phyloP scores from a whole-genome alignment of 2,797 vertebrate species.

The Phoxinus dragarum region DNA sequence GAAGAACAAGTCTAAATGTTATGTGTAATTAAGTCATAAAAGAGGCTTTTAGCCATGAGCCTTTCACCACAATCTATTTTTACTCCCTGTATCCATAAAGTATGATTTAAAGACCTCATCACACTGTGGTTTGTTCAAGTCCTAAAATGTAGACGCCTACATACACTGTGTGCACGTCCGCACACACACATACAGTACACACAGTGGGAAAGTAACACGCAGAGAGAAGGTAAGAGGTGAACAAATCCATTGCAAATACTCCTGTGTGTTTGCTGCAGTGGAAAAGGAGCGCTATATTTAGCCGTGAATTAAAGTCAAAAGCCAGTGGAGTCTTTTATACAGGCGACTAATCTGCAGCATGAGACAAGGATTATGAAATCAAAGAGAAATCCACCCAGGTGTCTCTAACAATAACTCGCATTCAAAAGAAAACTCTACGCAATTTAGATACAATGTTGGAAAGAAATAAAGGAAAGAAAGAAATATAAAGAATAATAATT shows the following conservation, averaged over 20 bases:
- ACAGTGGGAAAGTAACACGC: constrained; percentile 37
- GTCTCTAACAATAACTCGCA: constrained; percentile 70
- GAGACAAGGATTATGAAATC: constrained; percentile 81
- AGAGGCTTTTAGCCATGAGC: constrained; percentile 70
- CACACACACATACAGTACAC: not conserved
- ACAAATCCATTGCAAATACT: constrained; percentile 65
- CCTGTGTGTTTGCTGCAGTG: constrained; percentile 64
- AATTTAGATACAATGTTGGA: constrained; percentile 49
- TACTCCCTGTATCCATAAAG: constrained; percentile 73
- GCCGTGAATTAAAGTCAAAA: constrained; percentile 77
- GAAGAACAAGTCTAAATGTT: constrained; percentile 74
- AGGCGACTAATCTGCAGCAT: constrained; percentile 75
- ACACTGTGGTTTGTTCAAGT: constrained; percentile 66
- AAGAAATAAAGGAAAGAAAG: constrained; percentile 17
- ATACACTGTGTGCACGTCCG: constrained; percentile 26
- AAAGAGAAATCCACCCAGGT: constrained; percentile 78
- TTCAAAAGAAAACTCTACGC: constrained; percentile 62
- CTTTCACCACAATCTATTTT: constrained; percentile 76
- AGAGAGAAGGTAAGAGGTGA: constrained; percentile 30
- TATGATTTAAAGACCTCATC: constrained; percentile 71
- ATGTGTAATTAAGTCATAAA: constrained; percentile 79
- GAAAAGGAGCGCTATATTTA: constrained; percentile 76
- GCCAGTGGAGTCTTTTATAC: constrained; percentile 79
- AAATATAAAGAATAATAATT: not conserved
- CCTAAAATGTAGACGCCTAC: constrained; percentile 61